Base-by-base conservation (phyloP, 1,140 invertebrate species). In the Hyles euphorbiae region DNA sequence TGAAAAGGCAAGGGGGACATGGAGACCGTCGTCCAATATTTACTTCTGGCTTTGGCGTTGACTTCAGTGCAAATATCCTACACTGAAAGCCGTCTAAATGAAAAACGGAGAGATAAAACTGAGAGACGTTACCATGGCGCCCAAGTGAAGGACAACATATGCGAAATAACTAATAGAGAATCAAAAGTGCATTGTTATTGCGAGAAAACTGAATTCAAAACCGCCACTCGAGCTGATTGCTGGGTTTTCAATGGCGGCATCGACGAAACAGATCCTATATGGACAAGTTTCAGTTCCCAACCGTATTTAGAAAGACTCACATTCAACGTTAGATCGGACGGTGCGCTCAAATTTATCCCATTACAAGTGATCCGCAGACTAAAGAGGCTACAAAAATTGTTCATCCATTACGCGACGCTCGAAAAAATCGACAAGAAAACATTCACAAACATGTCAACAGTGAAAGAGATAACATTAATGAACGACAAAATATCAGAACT, bases 261-360 rank as follows among this genome's bases (percentile, higher is more conserved):
- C 49, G 88, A 91, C 0, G 88, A 89, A 60, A 91, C 91, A 36
- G 92, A 94, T 68, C 90, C 91, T 0, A 90, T 93, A 34, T 96
- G 94, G 94, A 81, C 84, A n/a, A 90, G 91, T 58, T 95, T 96
- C 75, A 88, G 87, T 46, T 92, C 93, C 2, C 94, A 95, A 77
- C 91, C 91, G 5, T 87, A 91, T 47, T 70, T 95, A 40, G 89
- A 91, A 65, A 92, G 92, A 61, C 81, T 96, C 11, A 92, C 91
- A 50, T 93, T 96, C 62, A 92, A 93, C 67, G 91, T 95, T 0
- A 90, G 93, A 62, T 90, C 91, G 1, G 91, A 92, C 49, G 93
- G 92, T 10, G 91, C 90, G 1, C 83, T 95, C 11, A 91, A 89
- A 45, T 94, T 93, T 63, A 91, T 95, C n/a, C 94, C 94, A 0